phyloP scores from a whole-genome alignment of 2,113 vertebrate genomes.

The Sphaerodactylus townsendi region DNA sequence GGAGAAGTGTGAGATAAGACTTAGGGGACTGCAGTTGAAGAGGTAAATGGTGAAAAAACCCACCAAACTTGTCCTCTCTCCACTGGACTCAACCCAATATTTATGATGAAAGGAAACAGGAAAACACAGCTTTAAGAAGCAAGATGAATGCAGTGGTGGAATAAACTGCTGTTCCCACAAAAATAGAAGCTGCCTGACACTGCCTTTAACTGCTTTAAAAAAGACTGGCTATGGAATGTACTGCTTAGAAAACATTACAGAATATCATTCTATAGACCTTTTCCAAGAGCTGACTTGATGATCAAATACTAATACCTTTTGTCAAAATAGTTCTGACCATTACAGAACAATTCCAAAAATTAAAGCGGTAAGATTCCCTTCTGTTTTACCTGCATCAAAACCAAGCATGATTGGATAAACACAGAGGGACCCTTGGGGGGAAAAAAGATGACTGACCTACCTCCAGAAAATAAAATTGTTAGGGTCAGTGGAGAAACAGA shows the following conservation, averaged over 20 bases:
- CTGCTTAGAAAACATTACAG: not conserved
- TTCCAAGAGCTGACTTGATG: not conserved
- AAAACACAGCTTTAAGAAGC: not conserved
- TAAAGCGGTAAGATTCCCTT: slow-evolving; percentile 14
- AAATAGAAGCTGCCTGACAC: not conserved
- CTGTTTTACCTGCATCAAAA: slow-evolving; percentile 47
- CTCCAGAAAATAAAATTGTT: slow-evolving; percentile 26
- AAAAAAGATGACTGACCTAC: slow-evolving; percentile 1
- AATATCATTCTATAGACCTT: not conserved
- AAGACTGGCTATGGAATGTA: too few relatives aligned
- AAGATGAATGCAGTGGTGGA: not conserved
- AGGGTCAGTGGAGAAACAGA: slow-evolving; percentile 29
- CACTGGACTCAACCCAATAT: too few relatives aligned
- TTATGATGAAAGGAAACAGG: too few relatives aligned
- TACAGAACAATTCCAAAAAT: not conserved
- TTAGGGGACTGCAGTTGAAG: too few relatives aligned
- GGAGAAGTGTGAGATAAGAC: too few relatives aligned
- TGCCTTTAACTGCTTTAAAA: not conserved
- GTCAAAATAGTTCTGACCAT: not conserved
- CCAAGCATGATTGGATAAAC: slow-evolving; percentile 23
- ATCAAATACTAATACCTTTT: not conserved
- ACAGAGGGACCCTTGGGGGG: not conserved
- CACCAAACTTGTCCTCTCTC: too few relatives aligned
- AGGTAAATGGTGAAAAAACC: too few relatives aligned
- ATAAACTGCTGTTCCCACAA: not conserved